A percentile compares a stretch with the other conserved stretches of the same genome.
Evolutionary conservation across 2,113 vertebrate species (phyloP).

Genomic region (Sapayoa aenigma): DNA sequence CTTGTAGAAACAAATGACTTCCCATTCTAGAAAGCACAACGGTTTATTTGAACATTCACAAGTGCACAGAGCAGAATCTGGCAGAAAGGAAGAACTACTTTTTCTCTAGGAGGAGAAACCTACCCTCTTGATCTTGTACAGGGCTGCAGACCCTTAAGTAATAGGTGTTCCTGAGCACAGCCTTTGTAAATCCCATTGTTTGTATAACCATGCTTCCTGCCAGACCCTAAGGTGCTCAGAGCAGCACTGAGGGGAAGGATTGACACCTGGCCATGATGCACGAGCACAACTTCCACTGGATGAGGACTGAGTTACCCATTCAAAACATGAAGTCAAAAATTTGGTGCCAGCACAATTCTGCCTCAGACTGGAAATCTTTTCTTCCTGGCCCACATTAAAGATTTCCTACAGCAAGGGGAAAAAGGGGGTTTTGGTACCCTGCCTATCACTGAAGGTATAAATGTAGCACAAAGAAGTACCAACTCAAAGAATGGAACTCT

Average conservation of each 20-base stretch:
- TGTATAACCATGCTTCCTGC: rapidly evolving
- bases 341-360: neutral
- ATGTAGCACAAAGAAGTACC: neutral
- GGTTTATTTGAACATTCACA: neutral
- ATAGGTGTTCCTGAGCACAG: neutral
- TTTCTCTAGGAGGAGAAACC: neutral
- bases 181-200: neutral
- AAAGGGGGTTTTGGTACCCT: neutral
- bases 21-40: neutral
- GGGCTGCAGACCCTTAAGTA: neutral
- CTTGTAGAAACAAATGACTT: neutral
- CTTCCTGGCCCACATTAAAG: neutral
- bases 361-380: neutral
- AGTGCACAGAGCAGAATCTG: neutral
- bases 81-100: neutral
- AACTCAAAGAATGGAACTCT: neutral
- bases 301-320: neutral
- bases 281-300: neutral
- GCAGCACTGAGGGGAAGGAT: neutral
- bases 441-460: neutral
- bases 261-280: rapidly evolving
- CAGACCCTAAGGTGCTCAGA: neutral
- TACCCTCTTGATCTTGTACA: neutral
- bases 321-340: neutral
- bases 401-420: neutral